Conservation (phyloP, 64 coral and sea anemone genomes). For the Catalaphyllia jardinei region DNA sequence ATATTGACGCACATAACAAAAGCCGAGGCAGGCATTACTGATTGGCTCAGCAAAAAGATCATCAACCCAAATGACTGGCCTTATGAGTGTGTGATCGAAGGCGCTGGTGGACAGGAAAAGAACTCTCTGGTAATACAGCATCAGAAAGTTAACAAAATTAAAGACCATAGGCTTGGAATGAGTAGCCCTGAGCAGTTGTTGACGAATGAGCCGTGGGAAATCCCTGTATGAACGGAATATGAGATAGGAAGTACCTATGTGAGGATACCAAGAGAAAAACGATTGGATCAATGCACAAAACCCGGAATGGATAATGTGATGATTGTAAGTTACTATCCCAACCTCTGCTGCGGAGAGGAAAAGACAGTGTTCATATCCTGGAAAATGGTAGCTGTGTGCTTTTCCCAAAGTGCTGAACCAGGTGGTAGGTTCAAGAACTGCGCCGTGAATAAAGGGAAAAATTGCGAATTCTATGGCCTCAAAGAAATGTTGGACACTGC, state of each 20-base stretch:
- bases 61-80: conserved; percentile 36
- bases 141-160: conserved; percentile 14
- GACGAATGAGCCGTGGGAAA: neutral
- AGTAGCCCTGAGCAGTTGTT: neutral
- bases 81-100: conserved; percentile 30
- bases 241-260: neutral
- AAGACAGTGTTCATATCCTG: neutral
- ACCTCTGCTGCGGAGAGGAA: neutral
- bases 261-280: neutral
- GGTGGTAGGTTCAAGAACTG: neutral
- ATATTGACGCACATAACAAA: conserved; percentile 37
- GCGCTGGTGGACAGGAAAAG: conserved; percentile 1
- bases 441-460: neutral
- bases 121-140: conserved; percentile 5
- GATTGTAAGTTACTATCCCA: conserved; percentile 1
- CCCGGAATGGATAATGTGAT: conserved; percentile 23
- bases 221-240: neutral
- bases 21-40: conserved; percentile 8
- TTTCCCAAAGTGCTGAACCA: neutral
- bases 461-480: neutral
- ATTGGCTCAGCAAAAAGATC: conserved; percentile 40
- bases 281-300: neutral
- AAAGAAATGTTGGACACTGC: neutral
- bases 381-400: neutral
- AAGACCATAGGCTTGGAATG: too few relatives aligned